Base-by-base conservation (phyloP, 2,113 vertebrate genomes). In the Erinaceus europaeus region DNA sequence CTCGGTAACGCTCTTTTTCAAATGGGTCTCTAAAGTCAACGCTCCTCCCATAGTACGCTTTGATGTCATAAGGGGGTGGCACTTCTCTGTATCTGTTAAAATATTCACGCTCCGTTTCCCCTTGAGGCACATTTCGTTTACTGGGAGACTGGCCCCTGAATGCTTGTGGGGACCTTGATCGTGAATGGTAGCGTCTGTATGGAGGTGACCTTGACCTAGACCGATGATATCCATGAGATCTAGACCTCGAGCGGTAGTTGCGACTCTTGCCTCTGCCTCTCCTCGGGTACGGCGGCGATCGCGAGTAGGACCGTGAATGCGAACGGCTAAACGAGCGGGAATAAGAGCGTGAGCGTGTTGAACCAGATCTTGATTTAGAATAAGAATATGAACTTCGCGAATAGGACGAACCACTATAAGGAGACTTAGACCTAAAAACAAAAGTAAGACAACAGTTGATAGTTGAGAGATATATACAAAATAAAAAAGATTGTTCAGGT, bases 271-370 rank as follows among this genome's bases (percentile, higher is more conserved):
- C 98, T 74, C 97, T 96, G 87, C 97, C 98, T 92, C 98, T 97
- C 69, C 96, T 95, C 11, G 96, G 96, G 14, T 98, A 98, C 0
- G 97, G 97, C 4, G 98, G 98, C 0, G 98, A 99, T 6, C 97
- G 97, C 0, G 98, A 98, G 91, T 98, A 97, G 76, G 98, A 98
- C 3, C 99, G 98, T 6, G 97, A 98, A 4, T 98, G 98, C 14
- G 99, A 99, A 12, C 98, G 98, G 53, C 98, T 99, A 77, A 98
- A 97, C 0, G 99, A 99, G 12, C 98, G 98, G 0, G 98, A 98
- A 76, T 98, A 98, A 74, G 98, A 98, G 18, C 98, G 96, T 90
- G 99, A 96, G 34, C 98, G 98, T 8, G 98, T 98, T 2, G 98
- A 98, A 48, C 97, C 98, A 44, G 98, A 98, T 95, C 98, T 97